phyloP scores from a whole-genome alignment of 2,888 invertebrate species.

The Drepanosiphum platanoidis region DNA sequence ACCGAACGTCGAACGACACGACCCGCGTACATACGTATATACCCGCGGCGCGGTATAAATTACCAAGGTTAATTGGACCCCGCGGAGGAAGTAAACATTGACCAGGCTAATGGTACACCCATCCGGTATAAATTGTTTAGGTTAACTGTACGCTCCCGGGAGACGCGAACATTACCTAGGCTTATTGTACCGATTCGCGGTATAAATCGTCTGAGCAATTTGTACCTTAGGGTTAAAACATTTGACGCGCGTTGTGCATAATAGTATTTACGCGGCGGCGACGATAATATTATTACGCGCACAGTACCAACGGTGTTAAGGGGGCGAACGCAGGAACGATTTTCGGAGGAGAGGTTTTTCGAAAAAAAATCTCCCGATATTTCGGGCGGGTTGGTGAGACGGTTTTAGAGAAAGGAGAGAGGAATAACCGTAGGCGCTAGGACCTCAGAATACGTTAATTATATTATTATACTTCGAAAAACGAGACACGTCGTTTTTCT shows the following conservation, averaged over 20 bases:
- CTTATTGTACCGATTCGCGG: neutral
- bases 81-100: constrained; percentile 13
- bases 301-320: too few species aligned
- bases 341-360: too few species aligned
- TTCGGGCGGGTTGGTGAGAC: too few species aligned
- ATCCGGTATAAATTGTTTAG: constrained; percentile 54
- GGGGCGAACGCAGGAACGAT: too few species aligned
- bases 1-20: neutral
- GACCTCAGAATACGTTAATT: too few species aligned
- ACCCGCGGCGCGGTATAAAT: constrained; percentile 7
- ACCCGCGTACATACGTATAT: neutral
- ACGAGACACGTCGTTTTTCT: too few species aligned
- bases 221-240: constrained; percentile 1
- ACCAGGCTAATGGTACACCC: constrained; percentile 48
- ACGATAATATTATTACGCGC: too few species aligned
- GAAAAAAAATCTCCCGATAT: too few species aligned
- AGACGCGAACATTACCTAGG: neutral
- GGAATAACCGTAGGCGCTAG: too few species aligned
- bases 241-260: neutral
- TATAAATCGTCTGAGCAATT: constrained; percentile 23
- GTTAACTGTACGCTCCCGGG: neutral
- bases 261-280: too few species aligned
- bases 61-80: constrained; percentile 43
- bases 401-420: too few species aligned
- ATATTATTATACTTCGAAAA: too few species aligned